Conservation (phyloP, 2,888 invertebrate species). For the Drosophila yooni region DNA sequence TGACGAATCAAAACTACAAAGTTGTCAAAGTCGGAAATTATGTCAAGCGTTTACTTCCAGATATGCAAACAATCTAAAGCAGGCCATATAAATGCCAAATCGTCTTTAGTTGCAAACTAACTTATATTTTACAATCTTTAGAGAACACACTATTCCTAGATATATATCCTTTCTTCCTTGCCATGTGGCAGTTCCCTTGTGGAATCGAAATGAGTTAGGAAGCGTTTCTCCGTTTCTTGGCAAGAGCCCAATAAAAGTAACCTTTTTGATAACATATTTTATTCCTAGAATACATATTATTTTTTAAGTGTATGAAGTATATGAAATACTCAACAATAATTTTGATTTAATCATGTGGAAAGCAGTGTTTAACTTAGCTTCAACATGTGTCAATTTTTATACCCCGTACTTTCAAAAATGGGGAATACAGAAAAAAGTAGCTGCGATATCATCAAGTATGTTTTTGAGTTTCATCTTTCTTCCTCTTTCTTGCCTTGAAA, state of each 20-base stretch:
- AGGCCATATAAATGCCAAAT: neutral
- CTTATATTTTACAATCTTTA: no score
- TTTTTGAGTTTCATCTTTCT: neutral
- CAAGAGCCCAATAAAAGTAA: neutral
- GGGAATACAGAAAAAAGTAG: neutral
- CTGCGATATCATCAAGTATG: neutral
- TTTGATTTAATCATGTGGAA: neutral
- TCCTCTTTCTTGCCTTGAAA: no score
- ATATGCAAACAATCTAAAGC: neutral
- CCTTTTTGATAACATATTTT: neutral
- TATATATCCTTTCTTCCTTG: no score
- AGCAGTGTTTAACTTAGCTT: no score
- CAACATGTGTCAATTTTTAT: neutral
- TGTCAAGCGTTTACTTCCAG: neutral
- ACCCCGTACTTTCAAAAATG: neutral
- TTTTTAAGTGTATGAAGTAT: no score
- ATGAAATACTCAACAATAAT: neutral
- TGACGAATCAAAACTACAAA: conserved; percentile 3
- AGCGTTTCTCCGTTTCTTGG: neutral
- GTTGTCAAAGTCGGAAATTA: neutral
- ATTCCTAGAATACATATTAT: neutral
- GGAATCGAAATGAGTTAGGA: neutral
- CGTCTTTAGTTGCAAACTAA: neutral
- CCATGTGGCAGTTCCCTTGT: no score
- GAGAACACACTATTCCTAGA: no score